These are phyloP conservation scores for Patella depressa DNA, from an alignment of 2,888 invertebrate genomes.

Conservation along the genomic window DNA sequence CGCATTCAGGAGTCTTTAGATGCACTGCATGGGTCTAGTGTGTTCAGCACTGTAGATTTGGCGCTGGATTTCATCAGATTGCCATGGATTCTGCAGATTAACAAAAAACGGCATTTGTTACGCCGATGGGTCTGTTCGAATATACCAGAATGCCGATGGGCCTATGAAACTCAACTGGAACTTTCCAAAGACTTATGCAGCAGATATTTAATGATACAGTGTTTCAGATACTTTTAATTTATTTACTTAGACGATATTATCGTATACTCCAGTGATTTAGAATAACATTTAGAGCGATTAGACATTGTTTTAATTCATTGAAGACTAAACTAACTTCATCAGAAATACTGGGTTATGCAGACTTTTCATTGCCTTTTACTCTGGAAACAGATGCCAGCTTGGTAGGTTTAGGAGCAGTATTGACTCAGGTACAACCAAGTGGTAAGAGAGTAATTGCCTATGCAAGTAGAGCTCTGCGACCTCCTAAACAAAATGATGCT, in stretches of 20 bases:
- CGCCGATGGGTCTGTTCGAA: conserved; percentile 29
- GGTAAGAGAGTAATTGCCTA: conserved; percentile 33
- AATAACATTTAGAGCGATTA: conserved; percentile 30
- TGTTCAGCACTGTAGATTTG: no score
- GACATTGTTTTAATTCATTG: conserved; percentile 26
- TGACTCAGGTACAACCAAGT: conserved; percentile 26
- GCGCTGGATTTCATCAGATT: conserved; percentile 26
- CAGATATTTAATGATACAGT: conserved; percentile 24
- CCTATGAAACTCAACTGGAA: conserved; percentile 19
- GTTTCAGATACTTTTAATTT: conserved; percentile 21
- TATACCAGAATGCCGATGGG: conserved; percentile 28
- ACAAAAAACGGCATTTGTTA: conserved; percentile 37
- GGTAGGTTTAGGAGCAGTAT: conserved; percentile 28
- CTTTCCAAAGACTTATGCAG: conserved; percentile 33
- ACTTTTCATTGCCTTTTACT: conserved; percentile 19
- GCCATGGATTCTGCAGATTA: conserved; percentile 30
- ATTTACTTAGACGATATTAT: conserved; percentile 30
- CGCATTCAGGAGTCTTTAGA: no score
- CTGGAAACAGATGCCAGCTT: conserved; percentile 29
- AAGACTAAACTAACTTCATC: conserved; percentile 25
- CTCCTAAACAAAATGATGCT: conserved; percentile 23
- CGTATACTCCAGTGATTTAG: conserved; percentile 27
- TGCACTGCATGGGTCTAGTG: no score
- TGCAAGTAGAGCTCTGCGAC: conserved; percentile 28
- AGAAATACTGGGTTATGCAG: conserved; percentile 29